A percentile compares a stretch with the other conserved stretches of the same genome.
phyloP scores from a whole-genome alignment of 2,113 vertebrate genomes.

The Hyaena hyaena region DNA sequence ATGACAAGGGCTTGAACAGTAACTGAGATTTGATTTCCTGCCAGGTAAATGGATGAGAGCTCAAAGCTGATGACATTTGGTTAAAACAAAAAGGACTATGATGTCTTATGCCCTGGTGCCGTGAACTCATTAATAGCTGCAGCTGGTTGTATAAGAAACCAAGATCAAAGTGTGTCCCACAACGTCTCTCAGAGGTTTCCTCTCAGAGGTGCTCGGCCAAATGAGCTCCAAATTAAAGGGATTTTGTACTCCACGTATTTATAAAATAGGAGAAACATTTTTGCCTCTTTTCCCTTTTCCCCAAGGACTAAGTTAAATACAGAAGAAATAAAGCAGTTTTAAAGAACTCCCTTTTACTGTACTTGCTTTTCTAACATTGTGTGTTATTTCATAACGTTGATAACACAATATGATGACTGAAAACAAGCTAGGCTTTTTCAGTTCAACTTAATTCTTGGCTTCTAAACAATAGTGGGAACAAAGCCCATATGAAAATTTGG shows the following conservation, averaged over 20 bases:
- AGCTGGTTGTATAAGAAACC: background rate
- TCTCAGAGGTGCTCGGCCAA: background rate
- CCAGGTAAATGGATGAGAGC: background rate
- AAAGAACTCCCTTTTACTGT: background rate
- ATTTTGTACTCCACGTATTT: background rate
- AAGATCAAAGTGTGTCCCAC: background rate
- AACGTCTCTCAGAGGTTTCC: background rate
- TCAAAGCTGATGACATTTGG: background rate
- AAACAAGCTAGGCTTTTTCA: background rate
- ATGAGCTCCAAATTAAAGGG: background rate
- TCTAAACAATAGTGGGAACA: constrained; percentile 54
- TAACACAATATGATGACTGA: background rate
- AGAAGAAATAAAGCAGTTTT: background rate
- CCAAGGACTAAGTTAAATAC: constrained; percentile 42
- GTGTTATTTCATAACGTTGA: constrained; percentile 2
- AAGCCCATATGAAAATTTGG: constrained; percentile 23
- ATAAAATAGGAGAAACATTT: constrained; percentile 22
- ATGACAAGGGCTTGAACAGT: background rate
- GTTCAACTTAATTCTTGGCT: constrained; percentile 27
- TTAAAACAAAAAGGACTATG: background rate
- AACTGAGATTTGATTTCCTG: background rate
- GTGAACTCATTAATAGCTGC: background rate
- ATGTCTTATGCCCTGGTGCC: background rate
- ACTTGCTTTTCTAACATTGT: constrained; percentile 26
- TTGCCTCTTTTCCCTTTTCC: constrained; percentile 40